Evolutionary conservation across 64 coral and sea anemone genomes (phyloP).

Genomic region (Catalaphyllia jardinei): DNA sequence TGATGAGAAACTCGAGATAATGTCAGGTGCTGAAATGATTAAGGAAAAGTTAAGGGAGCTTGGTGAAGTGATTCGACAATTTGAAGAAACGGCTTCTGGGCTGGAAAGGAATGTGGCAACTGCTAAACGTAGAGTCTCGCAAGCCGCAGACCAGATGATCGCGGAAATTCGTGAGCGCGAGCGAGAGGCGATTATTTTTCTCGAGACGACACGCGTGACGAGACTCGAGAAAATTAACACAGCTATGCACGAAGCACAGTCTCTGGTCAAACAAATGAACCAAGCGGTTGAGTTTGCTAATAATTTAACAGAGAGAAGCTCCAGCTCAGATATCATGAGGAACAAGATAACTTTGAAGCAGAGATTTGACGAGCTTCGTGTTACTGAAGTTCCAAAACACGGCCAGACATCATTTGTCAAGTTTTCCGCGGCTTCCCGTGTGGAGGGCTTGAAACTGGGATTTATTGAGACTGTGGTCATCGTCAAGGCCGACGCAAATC

Average conservation of each 20-base stretch:
- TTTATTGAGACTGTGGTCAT: neutral
- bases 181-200: neutral
- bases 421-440: neutral
- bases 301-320: too few relatives aligned
- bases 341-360: neutral
- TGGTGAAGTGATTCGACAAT: neutral
- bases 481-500: neutral
- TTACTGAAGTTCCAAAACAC: neutral
- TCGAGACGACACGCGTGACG: neutral
- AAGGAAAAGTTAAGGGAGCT: neutral
- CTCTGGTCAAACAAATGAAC: neutral
- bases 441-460: neutral
- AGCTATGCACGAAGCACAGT: neutral
- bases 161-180: neutral
- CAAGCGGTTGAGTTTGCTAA: too few relatives aligned
- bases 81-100: neutral
- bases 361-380: neutral
- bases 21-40: neutral
- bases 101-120: neutral
- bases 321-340: neutral
- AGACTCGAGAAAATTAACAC: neutral
- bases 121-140: neutral
- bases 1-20: neutral
- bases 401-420: neutral
- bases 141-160: neutral